Evolutionary conservation across 2,797 vertebrate species (phyloP), one percentile per base, ranked within the genome.

Genomic region (Argentina silus): DNA sequence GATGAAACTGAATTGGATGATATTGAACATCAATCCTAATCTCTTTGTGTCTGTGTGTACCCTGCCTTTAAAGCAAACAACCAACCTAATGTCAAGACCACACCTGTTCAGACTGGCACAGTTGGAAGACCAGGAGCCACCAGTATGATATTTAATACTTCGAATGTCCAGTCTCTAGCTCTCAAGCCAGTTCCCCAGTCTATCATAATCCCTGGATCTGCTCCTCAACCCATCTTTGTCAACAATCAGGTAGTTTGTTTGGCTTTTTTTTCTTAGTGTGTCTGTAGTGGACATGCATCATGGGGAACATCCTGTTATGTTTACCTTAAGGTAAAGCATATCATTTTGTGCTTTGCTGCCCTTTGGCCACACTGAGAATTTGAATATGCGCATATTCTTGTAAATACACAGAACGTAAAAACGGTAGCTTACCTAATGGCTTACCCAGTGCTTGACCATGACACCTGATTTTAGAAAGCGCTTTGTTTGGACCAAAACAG

Each of bases 221-320:
- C 88, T 66, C 83, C 86, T 47, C 89, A 94, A 45, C 84, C 89
- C 48, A 84, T 92, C 17, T 85, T 92, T 82, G 83, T 94, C 85
- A 84, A 91, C 90, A 82, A 83, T 71, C 88, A 94, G 92, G 91
- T 95, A 93, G n/a, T 23, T 59, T n/a, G 8, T 15, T 50, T 44
- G 55, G 8, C 3, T n/a, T n/a, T 63, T 6, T 19, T 7, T 14
- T 10, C 6, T 11, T 56, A 23, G 45, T 14, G 8, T 50, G 2
- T 21, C 47, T 48, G 12, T 45, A 50, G 2, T 19, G 5, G 27
- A 60, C 23, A 60, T 60, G 27, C 27, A 36, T 2, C 27, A 36
- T 36, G 27, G 27, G 27, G 27, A 36, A 36, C 27, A 36, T 36
- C 27, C 27, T 36, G 27, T 36, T 36, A 4, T 36, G 27, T 36